These are phyloP conservation scores for Lasioglossum calceatum DNA, from an alignment of 2,888 invertebrate species.

Conservation along the genomic window DNA sequence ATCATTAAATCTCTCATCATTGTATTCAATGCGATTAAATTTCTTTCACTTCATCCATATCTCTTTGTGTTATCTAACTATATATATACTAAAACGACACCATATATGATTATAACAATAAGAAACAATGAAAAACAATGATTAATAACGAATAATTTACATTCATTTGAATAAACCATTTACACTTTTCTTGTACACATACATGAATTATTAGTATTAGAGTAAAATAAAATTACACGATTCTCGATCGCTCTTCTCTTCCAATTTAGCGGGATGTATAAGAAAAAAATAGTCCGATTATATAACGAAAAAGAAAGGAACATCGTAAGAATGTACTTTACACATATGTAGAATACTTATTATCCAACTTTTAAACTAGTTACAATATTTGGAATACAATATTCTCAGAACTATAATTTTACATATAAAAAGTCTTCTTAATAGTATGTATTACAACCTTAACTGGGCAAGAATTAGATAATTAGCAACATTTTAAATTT, in stretches of 20 bases:
- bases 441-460: slow-evolving; percentile 71
- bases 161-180: slow-evolving; percentile 56
- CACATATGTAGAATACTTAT: slow-evolving; percentile 55
- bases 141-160: slow-evolving; percentile 61
- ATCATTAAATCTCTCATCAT: slow-evolving; percentile 66
- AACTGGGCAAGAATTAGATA: slow-evolving; percentile 66
- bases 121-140: slow-evolving; percentile 67
- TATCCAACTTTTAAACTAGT: slow-evolving; percentile 64
- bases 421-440: slow-evolving; percentile 72
- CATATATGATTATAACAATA: slow-evolving; percentile 62
- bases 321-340: slow-evolving; percentile 42
- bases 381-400: slow-evolving; percentile 65
- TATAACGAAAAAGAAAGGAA: slow-evolving; percentile 36
- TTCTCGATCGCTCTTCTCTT: slow-evolving; percentile 23
- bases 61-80: slow-evolving; percentile 62
- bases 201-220: slow-evolving; percentile 44
- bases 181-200: slow-evolving; percentile 36
- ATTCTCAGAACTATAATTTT: slow-evolving; percentile 67
- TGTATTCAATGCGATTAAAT: slow-evolving; percentile 69
- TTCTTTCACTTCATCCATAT: slow-evolving; percentile 52
- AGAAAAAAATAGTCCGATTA: slow-evolving; percentile 15
- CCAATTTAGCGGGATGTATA: slow-evolving; percentile 22
- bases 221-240: slow-evolving; percentile 48
- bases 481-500: slow-evolving; percentile 57
- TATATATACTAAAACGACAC: slow-evolving; percentile 56